Conservation (phyloP, 2,113 vertebrate species). For the Brienomyrus longianalis region DNA sequence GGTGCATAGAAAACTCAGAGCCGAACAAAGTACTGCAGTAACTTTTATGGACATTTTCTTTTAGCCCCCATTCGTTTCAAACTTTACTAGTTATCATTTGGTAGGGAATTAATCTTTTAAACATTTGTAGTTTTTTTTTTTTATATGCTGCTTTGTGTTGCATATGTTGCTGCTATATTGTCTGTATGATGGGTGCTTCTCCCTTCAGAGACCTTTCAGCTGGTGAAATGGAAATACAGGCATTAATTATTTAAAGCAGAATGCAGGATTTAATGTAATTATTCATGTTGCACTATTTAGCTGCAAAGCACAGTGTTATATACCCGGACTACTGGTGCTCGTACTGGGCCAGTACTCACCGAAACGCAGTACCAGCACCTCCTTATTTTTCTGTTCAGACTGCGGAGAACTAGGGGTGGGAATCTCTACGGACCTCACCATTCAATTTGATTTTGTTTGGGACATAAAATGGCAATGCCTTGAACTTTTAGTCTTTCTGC, state of each 20-base stretch:
- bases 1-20: background rate
- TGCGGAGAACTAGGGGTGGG: background rate
- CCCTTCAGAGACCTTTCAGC: background rate
- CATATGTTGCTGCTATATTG: background rate
- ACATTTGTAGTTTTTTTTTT: background rate
- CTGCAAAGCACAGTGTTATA: background rate
- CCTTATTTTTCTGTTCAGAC: background rate
- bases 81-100: background rate
- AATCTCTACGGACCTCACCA: too few relatives aligned
- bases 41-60: background rate
- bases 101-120: background rate
- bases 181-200: background rate
- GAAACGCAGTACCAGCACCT: background rate
- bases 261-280: background rate
- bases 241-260: background rate
- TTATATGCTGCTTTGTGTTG: background rate
- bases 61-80: background rate
- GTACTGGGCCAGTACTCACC: background rate
- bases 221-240: background rate
- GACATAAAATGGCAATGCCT: background rate
- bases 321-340: background rate
- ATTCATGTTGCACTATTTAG: background rate
- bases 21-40: background rate
- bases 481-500: background rate
- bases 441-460: background rate